Percentiles rank a stretch among this genome's conserved stretches.
These are phyloP conservation scores for Sitta carolinensis DNA, from an alignment of 2,797 vertebrate species.

Conservation along the genomic window DNA sequence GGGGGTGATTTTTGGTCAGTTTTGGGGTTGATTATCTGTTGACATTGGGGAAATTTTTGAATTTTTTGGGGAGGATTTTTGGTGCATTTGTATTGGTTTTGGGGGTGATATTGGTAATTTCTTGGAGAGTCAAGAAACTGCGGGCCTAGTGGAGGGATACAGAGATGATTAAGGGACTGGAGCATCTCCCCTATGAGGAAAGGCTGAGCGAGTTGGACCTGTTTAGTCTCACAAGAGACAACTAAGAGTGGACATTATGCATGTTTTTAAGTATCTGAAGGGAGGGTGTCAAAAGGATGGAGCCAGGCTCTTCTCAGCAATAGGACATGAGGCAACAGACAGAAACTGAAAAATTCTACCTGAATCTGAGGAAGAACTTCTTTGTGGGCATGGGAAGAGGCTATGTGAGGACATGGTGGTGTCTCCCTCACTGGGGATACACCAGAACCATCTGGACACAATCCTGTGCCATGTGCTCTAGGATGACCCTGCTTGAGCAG, in stretches of 20 bases:
- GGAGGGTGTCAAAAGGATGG: background rate
- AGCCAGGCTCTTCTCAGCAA: background rate
- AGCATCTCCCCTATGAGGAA: background rate
- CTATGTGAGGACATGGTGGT: too few relatives aligned
- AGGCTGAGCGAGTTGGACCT: background rate
- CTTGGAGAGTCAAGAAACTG: too few relatives aligned
- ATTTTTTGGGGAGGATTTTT: too few relatives aligned
- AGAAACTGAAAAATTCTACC: background rate
- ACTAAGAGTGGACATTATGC: background rate
- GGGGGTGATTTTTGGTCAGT: too few relatives aligned
- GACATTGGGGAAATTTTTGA: too few relatives aligned
- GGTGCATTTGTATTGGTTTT: too few relatives aligned
- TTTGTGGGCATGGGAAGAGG: rapidly evolving
- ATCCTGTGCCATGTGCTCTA: background rate
- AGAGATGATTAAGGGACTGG: background rate
- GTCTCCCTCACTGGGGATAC: background rate
- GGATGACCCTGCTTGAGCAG: background rate
- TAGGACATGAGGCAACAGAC: background rate
- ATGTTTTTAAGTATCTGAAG: too few relatives aligned
- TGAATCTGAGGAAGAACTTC: background rate
- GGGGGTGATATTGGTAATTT: too few relatives aligned
- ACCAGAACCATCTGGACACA: background rate
- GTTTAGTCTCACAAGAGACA: background rate
- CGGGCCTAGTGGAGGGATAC: background rate
- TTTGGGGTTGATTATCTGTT: too few relatives aligned